Base-by-base conservation (phyloP, 2,797 vertebrate genomes). In the Borostomias antarcticus region DNA sequence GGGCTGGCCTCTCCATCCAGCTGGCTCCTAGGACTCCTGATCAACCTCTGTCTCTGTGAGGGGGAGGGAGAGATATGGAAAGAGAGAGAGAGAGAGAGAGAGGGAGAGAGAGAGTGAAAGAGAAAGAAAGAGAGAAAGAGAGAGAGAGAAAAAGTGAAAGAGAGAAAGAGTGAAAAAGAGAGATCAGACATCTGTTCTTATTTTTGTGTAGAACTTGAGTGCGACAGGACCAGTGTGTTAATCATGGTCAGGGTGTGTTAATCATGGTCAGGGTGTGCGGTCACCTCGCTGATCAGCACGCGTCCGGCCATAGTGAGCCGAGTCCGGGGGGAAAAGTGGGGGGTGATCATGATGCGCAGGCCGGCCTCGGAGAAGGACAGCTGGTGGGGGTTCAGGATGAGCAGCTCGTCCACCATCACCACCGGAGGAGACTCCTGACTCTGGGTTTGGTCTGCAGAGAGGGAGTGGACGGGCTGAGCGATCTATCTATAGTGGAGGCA, bases 371-470 rank as follows among this genome's bases (percentile, higher is more conserved):
- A 89, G 79, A 94, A 93, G 57, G 90, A 91, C 61, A 94, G 87
- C 54, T 92, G 89, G 81, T 93, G 93, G 29, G 93, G 91, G 67
- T 87, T 87, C 56, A 89, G 80, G 70, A 86, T 90, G 69, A 94
- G 86, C 0, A 94, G 84, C 79, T 94, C 93, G 2, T 94, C 93
- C 75, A 94, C 93, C 93, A 94, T 94, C 74, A 94, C 1, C 52
- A 91, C 92, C 0, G 91, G 80, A 50, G 81, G 45, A 53, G 81
- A 59, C 61, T 93, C 91, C 78, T 86, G 81, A n/a, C 69, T 72
- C 0, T 78, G 43, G 1, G 47, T 59, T 29, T 84, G 85, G 6
- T 72, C 88, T 89, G 69, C n/a, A 72, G 45, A 13, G 25, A 40
- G 65, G 26, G 26, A 29, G 47, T 29, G 29, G n/a, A n/a, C n/a